phyloP scores from a whole-genome alignment of 2,888 invertebrate genomes.

The Epirrhoe alternata region DNA sequence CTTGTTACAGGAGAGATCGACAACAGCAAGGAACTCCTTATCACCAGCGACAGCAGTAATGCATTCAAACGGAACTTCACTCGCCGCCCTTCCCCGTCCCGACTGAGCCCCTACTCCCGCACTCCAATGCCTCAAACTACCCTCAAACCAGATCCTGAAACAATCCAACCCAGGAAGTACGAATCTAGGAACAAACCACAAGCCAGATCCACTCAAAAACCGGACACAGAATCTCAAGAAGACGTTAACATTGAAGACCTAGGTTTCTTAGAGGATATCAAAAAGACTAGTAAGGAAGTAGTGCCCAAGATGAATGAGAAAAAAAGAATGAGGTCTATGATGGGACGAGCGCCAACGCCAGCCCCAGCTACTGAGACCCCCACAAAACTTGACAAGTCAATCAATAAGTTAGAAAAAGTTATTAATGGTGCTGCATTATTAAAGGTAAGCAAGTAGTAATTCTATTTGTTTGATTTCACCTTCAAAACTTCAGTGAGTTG shows the following conservation, averaged over 20 bases:
- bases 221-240: constrained; percentile 51
- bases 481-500: no score
- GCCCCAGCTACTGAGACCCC: constrained; percentile 27
- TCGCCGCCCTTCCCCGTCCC: constrained; percentile 66
- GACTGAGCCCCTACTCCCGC: constrained; percentile 66
- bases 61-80: constrained; percentile 70
- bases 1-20: constrained; percentile 78
- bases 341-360: constrained; percentile 1
- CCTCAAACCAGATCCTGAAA: constrained; percentile 25
- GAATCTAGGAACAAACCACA: constrained; percentile 31
- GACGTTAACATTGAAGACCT: constrained; percentile 62
- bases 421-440: constrained; percentile 70
- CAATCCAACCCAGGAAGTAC: constrained; percentile 16
- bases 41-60: constrained; percentile 84
- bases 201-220: constrained; percentile 35
- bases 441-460: constrained; percentile 56
- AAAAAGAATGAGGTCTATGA: constrained; percentile 21
- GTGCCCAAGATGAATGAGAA: constrained; percentile 13
- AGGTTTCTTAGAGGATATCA: constrained; percentile 61
- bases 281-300: constrained; percentile 46
- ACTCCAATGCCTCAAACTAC: constrained; percentile 26
- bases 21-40: constrained; percentile 86
- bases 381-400: constrained; percentile 59
- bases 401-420: constrained; percentile 65
- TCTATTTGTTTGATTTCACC: not conserved